These are phyloP conservation scores for Meta bourneti DNA, from an alignment of 2,888 invertebrate species.

Conservation along the genomic window DNA sequence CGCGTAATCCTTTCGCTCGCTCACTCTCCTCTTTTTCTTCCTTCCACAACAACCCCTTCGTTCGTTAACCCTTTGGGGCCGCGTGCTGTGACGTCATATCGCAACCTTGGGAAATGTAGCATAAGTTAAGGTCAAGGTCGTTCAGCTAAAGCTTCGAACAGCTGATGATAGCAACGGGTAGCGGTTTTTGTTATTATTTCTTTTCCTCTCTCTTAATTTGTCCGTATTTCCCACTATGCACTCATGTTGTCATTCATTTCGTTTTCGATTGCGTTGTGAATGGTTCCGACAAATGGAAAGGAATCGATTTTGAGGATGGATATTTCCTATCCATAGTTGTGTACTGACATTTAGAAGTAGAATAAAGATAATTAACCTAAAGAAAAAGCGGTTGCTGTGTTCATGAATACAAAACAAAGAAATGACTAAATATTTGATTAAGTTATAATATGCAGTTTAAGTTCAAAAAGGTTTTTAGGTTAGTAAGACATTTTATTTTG, in stretches of 20 bases:
- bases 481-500: no score
- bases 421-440: no score
- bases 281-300: no score
- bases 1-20: constrained; percentile 61
- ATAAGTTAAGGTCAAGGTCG: constrained; percentile 69
- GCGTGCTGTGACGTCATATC: constrained; percentile 63
- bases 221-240: neutral
- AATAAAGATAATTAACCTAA: no score
- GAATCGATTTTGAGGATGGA: no score
- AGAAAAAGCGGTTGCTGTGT: no score
- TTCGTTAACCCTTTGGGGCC: constrained; percentile 75
- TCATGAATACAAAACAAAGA: no score
- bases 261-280: neutral
- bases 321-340: no score
- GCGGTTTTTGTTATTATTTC: neutral
- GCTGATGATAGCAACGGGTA: constrained; percentile 30
- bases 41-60: constrained; percentile 69
- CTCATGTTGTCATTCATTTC: neutral
- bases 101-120: constrained; percentile 66
- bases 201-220: neutral
- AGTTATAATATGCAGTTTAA: no score
- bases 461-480: no score
- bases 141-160: constrained; percentile 35
- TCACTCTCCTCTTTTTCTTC: constrained; percentile 41
- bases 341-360: no score